Evolutionary conservation across 2,797 vertebrate species (phyloP).

Genomic region (Oreortyx pictus): DNA sequence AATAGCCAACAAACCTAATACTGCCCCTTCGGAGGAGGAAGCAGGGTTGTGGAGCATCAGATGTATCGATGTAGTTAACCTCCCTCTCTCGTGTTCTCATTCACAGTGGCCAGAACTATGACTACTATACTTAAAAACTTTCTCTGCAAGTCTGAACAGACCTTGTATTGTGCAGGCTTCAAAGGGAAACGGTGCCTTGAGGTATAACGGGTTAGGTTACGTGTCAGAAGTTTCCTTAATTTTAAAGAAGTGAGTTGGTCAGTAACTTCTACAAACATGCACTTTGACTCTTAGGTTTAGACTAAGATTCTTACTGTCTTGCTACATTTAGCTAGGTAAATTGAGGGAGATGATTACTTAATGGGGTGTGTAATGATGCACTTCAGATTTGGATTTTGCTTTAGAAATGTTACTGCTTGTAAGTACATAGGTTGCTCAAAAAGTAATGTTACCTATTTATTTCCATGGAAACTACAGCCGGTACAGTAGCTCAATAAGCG

Average conservation of each 20-base stretch:
- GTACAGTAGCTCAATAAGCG: neutral
- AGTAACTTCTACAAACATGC: neutral
- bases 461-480: neutral
- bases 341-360: neutral
- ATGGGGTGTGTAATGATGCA: neutral
- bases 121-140: neutral
- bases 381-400: neutral
- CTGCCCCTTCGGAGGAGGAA: neutral
- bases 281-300: neutral
- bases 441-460: neutral
- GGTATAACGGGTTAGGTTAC: conserved; percentile 43
- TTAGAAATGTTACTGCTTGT: neutral
- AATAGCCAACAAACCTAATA: neutral
- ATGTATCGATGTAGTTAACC: neutral
- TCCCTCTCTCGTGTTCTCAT: neutral
- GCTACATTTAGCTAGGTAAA: neutral
- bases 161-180: conserved; percentile 44
- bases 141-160: conserved; percentile 49
- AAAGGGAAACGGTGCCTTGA: conserved; percentile 34
- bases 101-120: neutral
- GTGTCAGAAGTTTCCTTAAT: conserved; percentile 20
- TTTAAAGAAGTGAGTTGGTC: neutral
- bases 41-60: neutral
- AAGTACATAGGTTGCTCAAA: neutral
- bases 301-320: neutral